Evolutionary conservation across 2,888 invertebrate species (phyloP), one percentile per base, ranked within the genome.

Genomic region (Oscheius sp.): DNA sequence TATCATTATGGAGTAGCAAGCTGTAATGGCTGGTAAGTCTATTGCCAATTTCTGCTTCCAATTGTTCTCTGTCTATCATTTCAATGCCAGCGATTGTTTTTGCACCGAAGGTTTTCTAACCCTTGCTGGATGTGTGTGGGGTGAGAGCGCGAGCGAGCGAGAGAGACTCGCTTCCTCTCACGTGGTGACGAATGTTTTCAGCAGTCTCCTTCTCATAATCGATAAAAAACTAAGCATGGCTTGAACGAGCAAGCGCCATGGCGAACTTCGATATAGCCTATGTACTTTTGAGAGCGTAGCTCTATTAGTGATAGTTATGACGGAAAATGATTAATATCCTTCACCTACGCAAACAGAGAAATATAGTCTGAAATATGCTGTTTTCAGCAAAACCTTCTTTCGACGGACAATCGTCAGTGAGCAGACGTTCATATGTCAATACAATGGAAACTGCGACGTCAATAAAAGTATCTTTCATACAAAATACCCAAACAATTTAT

Each of bases 361-460:
- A 58, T 3, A 42, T 42, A 3, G 4, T 42, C 4, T 5, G 7
- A 53, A 65, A 50, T 35, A 13, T 48, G 13, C 11, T 37, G 32
- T 58, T 84, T 84, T 79, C 81, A 85, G 86, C 78, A 87, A 88
- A 77, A 88, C 88, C 7, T 88, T 88, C 78, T 88, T 88, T 76
- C 85, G 88, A 59, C 78, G 88, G 68, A 88, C 88, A 37, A 88
- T 88, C 62, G 88, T 88, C 58, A 87, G 87, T 48, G 88, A 87
- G 72, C 88, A 88, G 65, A 87, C 85, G 3, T 88, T 88, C 77
- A 87, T 88, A 53, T 88, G 88, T 74, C 88, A 88, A 74, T 88
- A 88, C 74, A 81, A 86, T 68, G 88, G 88, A 21, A 88, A 86
- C 72, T 88, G 88, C 70, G 88, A 88, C 76, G 88, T 88, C 37